A percentile compares a stretch with the other conserved stretches of the same genome.
phyloP scores from a whole-genome alignment of 2,888 invertebrate genomes.

The Strigamia transsilvanica region DNA sequence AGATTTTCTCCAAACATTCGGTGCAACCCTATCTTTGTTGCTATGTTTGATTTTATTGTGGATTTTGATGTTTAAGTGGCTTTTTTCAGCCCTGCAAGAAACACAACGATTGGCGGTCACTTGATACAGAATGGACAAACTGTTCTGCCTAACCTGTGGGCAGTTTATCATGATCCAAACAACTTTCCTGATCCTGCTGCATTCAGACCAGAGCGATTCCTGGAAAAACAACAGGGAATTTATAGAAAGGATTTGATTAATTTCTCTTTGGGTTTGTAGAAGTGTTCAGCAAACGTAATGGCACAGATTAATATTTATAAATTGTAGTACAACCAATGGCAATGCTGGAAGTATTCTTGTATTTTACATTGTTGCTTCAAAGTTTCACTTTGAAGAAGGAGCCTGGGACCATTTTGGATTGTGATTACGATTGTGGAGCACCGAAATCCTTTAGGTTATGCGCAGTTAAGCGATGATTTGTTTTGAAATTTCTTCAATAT shows the following conservation, averaged over 20 bases:
- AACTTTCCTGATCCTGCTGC: neutral
- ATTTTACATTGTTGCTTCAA: conserved; percentile 16
- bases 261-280: neutral
- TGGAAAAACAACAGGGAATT: neutral
- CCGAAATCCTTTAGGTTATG: too few relatives aligned
- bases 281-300: neutral
- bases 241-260: neutral
- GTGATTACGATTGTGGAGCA: neutral
- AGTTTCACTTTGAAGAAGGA: neutral
- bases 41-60: neutral
- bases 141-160: neutral
- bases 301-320: neutral
- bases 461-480: too few relatives aligned
- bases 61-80: too few relatives aligned
- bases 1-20: too few relatives aligned
- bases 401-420: neutral
- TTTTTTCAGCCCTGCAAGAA: neutral
- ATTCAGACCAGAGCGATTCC: neutral
- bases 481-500: too few relatives aligned
- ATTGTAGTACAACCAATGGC: neutral
- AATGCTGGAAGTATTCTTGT: neutral
- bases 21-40: too few relatives aligned
- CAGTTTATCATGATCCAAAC: neutral
- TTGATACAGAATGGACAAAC: neutral
- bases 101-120: neutral